Evolutionary conservation across 1,140 invertebrate genomes (phyloP), one percentile per base, ranked within the genome.

Genomic region (Tetragonula clypearis): DNA sequence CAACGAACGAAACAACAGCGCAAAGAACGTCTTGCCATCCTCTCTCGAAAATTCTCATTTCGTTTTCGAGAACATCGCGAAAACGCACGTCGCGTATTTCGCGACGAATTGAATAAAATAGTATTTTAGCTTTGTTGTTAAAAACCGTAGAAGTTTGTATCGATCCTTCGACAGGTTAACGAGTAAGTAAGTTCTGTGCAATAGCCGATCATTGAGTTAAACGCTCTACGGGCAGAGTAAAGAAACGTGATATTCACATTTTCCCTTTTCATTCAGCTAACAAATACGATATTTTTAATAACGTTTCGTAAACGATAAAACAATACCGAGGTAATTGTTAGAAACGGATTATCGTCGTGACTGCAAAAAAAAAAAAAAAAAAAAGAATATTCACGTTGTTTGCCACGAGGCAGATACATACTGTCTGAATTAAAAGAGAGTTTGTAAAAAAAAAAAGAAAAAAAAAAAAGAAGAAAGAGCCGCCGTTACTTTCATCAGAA

Each of bases 1-100:
- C 78, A 58, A 86, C 69, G 84, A 71, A 71, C 85, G 69, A 53
- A 49, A 5, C 53, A 80, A 35, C 53, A 58, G 81, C 81, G 78
- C 71, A 49, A 62, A 26, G 41, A 77, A 83, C 73, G 49, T 86
- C 30, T 65, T 56, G 12, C 23, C 66, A 6, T 56, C 35, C 56
- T 72, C 35, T 58, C 58, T 35, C n/a, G 19, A 12, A 81, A 85
- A 19, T 35, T 72, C 49, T 58, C 19, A 26, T 3, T n/a, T n/a
- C 8, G 14, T 41, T 1, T 14, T 49, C 9, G 41, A 49, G 55
- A 73, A 26, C 23, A 35, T 21, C 23, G 14, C 26, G 21, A 49
- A 49, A 11, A 26, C 69, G 8, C 15, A 79, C 17, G 12, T 68
- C 69, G 19, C 21, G 11, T 15, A 8, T n/a, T 68, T 56, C 15